Evolutionary conservation across 2,797 vertebrate genomes (phyloP).

Genomic region (Platalea minor): DNA sequence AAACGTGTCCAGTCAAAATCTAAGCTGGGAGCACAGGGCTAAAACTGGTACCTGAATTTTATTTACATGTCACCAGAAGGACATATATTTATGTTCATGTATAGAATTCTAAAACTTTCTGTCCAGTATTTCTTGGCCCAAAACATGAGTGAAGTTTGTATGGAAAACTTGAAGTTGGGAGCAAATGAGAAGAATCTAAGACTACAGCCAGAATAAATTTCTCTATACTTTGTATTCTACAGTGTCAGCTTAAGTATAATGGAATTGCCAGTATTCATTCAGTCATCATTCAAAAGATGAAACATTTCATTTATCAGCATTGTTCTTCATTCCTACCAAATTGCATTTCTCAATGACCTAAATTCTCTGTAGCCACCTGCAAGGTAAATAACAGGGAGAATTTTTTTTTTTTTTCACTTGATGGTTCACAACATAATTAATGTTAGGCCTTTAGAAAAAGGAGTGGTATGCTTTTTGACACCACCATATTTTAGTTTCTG

Average conservation of each 20-base stretch:
- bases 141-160: background rate
- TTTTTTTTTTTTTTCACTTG: background rate
- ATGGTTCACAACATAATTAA: background rate
- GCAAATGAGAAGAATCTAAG: background rate
- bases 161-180: background rate
- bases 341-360: background rate
- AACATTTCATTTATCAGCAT: background rate
- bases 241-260: background rate
- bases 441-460: background rate
- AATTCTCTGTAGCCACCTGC: background rate
- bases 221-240: background rate
- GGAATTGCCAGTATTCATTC: background rate
- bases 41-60: background rate
- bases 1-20: background rate
- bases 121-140: background rate
- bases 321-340: background rate
- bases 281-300: background rate
- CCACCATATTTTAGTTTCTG: background rate
- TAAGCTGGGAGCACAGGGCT: background rate
- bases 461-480: background rate
- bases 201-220: background rate
- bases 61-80: background rate
- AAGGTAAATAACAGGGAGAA: background rate
- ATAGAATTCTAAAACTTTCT: background rate
- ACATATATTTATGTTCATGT: background rate